phyloP scores from a whole-genome alignment of 2,888 invertebrate species.

The Sesamia inferens region DNA sequence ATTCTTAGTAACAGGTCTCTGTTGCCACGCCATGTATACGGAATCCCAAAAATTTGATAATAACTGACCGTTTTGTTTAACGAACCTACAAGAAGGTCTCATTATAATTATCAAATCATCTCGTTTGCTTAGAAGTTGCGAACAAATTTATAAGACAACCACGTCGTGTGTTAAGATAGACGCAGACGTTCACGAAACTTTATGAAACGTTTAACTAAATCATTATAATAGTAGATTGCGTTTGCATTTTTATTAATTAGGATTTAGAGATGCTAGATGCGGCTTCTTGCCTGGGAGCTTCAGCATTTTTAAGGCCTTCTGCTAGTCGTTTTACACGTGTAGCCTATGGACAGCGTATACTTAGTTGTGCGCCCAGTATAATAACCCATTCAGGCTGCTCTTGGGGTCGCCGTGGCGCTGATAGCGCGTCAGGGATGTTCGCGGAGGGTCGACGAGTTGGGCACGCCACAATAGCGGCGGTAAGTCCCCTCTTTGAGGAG shows the following conservation, averaged over 20 bases:
- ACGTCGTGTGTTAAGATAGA: constrained; percentile 56
- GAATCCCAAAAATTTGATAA: constrained; percentile 8
- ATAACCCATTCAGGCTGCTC: too few relatives aligned
- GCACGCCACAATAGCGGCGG: too few relatives aligned
- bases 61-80: constrained; percentile 39
- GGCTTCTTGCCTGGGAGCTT: neutral
- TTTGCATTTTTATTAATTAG: constrained; percentile 72
- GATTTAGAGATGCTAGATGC: constrained; percentile 63
- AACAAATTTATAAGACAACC: neutral
- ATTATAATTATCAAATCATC: constrained; percentile 47
- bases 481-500: too few relatives aligned
- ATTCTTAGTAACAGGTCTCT: too few relatives aligned
- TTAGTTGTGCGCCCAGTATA: too few relatives aligned
- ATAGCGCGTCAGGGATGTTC: too few relatives aligned
- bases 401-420: too few relatives aligned
- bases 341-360: too few relatives aligned
- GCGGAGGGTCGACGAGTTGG: too few relatives aligned
- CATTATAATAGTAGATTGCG: constrained; percentile 74
- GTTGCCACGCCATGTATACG: too few relatives aligned
- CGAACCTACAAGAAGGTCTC: constrained; percentile 37
- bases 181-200: constrained; percentile 60
- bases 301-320: too few relatives aligned
- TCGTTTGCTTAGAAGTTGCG: constrained; percentile 38
- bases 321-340: too few relatives aligned
- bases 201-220: constrained; percentile 74